Evolutionary conservation across 2,797 vertebrate genomes (phyloP).

Genomic region (Eurystomus glaucurus): DNA sequence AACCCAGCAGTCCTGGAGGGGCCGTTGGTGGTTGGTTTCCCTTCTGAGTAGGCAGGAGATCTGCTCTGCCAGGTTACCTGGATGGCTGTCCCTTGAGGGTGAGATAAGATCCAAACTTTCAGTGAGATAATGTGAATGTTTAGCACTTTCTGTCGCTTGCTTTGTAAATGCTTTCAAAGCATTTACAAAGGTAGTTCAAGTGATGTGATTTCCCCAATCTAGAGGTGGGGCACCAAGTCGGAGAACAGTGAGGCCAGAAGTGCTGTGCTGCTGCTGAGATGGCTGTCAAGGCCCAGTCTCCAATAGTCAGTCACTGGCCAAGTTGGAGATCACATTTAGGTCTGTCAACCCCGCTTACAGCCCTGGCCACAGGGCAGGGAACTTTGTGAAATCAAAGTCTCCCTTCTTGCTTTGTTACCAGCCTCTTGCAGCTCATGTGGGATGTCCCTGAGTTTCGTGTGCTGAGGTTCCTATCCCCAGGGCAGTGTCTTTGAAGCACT

Average conservation of each 20-base stretch:
- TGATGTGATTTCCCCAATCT: background rate
- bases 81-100: background rate
- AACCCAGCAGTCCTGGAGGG: background rate
- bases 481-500: background rate
- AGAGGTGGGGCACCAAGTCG: background rate
- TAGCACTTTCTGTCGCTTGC: background rate
- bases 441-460: fast-evolving
- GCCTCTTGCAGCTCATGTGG: fast-evolving
- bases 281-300: background rate
- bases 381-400: background rate
- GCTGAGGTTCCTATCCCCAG: background rate
- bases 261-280: background rate
- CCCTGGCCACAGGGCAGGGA: no score
- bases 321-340: background rate
- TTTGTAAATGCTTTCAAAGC: background rate
- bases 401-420: background rate
- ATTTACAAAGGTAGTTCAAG: background rate
- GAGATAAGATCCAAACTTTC: background rate
- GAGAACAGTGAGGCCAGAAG: background rate
- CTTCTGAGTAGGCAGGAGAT: background rate
- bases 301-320: fast-evolving
- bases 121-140: background rate
- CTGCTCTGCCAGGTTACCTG: background rate
- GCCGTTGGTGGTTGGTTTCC: background rate
- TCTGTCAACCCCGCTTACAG: background rate